Percentiles rank a stretch among this genome's conserved stretches.
phyloP scores from a whole-genome alignment of 2,797 vertebrate species.

The Phaenicophaeus curvirostris region DNA sequence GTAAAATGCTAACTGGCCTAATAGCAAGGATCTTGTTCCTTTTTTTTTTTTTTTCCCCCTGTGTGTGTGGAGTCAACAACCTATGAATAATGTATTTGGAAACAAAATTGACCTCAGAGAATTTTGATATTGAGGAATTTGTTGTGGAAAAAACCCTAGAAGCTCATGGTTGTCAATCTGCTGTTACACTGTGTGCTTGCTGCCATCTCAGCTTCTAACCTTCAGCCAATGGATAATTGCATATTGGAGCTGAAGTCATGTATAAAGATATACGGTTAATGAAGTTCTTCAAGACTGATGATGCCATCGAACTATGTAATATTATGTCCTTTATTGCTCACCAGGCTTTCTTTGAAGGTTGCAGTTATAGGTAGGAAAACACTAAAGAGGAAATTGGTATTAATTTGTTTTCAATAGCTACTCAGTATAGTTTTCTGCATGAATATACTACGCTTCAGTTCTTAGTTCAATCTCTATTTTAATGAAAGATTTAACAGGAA shows the following conservation, averaged over 20 bases:
- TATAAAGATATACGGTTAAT: neutral
- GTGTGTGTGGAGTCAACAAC: neutral
- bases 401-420: conserved; percentile 12
- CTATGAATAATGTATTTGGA: neutral
- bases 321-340: neutral
- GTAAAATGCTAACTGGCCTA: neutral
- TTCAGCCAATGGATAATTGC: neutral
- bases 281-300: neutral
- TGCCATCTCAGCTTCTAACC: neutral
- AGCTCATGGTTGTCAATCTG: neutral
- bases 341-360: neutral
- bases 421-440: neutral
- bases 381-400: neutral
- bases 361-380: neutral
- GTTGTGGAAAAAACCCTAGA: fast-evolving
- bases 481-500: conserved; percentile 26
- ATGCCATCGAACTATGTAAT: neutral
- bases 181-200: neutral
- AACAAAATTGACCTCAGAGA: neutral
- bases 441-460: neutral
- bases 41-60: no score
- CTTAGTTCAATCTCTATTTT: neutral
- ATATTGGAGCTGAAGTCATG: neutral
- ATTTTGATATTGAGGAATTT: neutral
- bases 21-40: neutral